Evolutionary conservation across 2,797 vertebrate species (phyloP).

Genomic region (Coranthus polyacanthus): DNA sequence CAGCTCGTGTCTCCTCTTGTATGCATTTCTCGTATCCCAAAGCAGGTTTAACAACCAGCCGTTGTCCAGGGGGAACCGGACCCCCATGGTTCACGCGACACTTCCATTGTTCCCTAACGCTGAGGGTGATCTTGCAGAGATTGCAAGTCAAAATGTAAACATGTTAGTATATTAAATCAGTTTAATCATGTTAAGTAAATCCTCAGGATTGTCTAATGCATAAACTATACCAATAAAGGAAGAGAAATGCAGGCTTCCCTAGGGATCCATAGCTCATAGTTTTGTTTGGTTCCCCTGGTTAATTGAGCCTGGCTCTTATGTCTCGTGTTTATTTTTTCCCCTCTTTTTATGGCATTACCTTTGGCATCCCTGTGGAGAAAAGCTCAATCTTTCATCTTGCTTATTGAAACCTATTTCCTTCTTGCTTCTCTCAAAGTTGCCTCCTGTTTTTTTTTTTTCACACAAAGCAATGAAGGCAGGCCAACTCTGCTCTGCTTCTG

Average conservation of each 20-base stretch:
- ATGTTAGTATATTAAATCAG: too few species aligned
- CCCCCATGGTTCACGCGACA: too few species aligned
- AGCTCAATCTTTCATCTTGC: constrained; percentile 4
- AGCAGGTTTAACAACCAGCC: constrained; percentile 14
- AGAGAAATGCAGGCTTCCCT: too few species aligned
- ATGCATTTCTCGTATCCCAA: constrained; percentile 6
- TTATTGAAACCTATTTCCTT: background rate
- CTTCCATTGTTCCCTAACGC: too few species aligned
- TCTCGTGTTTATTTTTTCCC: background rate
- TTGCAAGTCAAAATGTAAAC: too few species aligned
- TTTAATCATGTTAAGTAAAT: too few species aligned
- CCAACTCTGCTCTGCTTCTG: constrained; percentile 13
- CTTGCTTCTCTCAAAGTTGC: too few species aligned
- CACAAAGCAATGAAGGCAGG: background rate
- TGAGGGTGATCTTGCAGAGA: too few species aligned
- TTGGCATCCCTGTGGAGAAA: constrained; percentile 9
- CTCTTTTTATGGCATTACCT: background rate
- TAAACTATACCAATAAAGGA: too few species aligned
- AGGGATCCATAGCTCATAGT: background rate
- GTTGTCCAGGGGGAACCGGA: too few species aligned
- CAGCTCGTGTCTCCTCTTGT: background rate
- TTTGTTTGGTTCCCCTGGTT: background rate
- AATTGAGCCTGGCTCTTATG: constrained; percentile 13
- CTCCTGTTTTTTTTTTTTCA: constrained; percentile 6
- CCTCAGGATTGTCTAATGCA: too few species aligned